Base-by-base conservation (phyloP, 2,888 invertebrate genomes). In the Brenthis ino region DNA sequence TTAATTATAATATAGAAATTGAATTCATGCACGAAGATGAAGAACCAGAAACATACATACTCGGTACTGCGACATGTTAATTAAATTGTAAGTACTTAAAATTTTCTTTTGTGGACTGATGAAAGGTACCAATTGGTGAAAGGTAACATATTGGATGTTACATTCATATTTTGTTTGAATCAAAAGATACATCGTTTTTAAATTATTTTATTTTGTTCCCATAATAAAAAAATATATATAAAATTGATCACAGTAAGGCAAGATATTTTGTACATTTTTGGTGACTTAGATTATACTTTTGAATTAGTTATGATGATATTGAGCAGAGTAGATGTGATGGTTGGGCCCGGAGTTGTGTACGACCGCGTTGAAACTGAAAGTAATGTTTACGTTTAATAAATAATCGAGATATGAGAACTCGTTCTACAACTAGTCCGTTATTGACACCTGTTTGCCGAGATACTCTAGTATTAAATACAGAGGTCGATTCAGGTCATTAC, bases 321-420 rank as follows among this genome's bases (percentile, higher is more conserved):
- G 72, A 13, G 72, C 64, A 16, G 74, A 69, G 69, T 74, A 74
- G 60, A 70, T 58, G 69, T 74, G 74, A 54, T 74, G 91, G 81
- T 88, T 91, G 75, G 91, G 91, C 0, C 91, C 92, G 69, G 92
- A 91, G 85, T 91, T 92, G 74, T 93, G 89, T 47, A 93, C 92
- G 65, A 93, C 87, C 56, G 93, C 92, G 84, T 93, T 92, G 85
- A 93, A 93, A 78, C 93, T 93, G 87, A 33, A 89, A 89, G 28
- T 73, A 68, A 69, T 69, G 54, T 70, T 70, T 66, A 70, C 61
- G 57, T 66, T 64, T 64, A 67, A 57, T 72, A 57, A 66, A 67
- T 69, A 60, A 69, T 61, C 57, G n/a, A 64, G 64, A 67, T 65
- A 71, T 69, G 73, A 67, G 77, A 82, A 84, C 84, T 72, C 69